Evolutionary conservation across 2,113 vertebrate genomes (phyloP).

Genomic region (Boulengeromyrus knoepffleri): DNA sequence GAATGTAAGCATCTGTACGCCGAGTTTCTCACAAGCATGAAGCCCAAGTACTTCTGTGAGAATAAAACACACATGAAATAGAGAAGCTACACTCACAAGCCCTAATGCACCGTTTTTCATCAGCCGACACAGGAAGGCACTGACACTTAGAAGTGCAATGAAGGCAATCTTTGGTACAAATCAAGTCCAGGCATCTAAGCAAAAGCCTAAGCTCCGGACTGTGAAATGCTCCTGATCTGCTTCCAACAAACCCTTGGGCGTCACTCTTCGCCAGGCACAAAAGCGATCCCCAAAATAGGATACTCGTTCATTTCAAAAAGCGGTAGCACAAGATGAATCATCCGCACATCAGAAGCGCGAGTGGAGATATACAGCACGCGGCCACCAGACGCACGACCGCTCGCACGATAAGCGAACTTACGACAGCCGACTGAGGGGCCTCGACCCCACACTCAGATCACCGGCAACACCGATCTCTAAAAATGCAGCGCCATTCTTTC

Average conservation of each 20-base stretch:
- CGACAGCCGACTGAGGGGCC: not conserved
- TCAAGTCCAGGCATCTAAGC: slow-evolving; percentile 1
- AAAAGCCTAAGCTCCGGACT: slow-evolving; percentile 5
- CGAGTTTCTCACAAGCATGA: not conserved
- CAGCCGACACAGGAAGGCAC: not conserved
- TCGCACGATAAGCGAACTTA: not conserved
- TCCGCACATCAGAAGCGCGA: slow-evolving; percentile 20
- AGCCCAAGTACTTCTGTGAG: not conserved
- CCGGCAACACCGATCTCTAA: not conserved
- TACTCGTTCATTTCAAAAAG: slow-evolving; percentile 12
- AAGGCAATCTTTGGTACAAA: not conserved
- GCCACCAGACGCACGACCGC: not conserved
- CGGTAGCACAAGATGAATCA: slow-evolving; percentile 25
- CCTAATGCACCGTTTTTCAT: not conserved
- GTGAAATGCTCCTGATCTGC: slow-evolving; percentile 16
- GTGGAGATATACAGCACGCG: not conserved
- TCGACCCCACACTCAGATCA: not conserved
- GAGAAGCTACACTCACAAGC: not conserved
- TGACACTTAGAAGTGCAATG: not conserved
- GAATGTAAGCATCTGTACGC: not conserved
- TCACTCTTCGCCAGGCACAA: slow-evolving; percentile 21
- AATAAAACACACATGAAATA: not conserved
- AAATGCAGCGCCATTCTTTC: not conserved
- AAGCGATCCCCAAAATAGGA: slow-evolving; percentile 23
- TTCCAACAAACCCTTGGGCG: slow-evolving; percentile 18